Percentiles rank a stretch among this genome's conserved stretches.
phyloP scores from a whole-genome alignment of 2,888 invertebrate genomes.

The Sinelater perroti region DNA sequence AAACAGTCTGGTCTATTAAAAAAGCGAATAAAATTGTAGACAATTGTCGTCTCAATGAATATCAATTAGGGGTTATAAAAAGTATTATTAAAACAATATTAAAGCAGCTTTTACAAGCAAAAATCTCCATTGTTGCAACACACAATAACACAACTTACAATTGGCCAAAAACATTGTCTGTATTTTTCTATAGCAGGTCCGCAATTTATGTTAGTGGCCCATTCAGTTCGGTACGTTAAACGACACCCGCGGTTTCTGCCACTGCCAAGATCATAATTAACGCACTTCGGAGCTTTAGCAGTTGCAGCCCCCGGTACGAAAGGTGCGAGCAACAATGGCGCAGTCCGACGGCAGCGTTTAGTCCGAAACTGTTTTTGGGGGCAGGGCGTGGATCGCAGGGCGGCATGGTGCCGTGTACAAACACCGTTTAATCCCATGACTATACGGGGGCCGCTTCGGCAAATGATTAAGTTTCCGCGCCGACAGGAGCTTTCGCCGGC shows the following conservation, averaged over 20 bases:
- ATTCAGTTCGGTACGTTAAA: constrained; percentile 16
- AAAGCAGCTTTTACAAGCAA: too few species aligned
- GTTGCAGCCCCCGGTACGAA: constrained; percentile 43
- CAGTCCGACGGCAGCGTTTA: constrained; percentile 23
- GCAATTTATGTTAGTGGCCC: not conserved
- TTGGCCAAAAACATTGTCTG: constrained; percentile 4
- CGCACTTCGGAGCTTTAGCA: constrained; percentile 53
- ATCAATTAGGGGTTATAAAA: too few species aligned
- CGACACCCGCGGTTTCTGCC: constrained; percentile 50
- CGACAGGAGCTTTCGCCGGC: constrained; percentile 11
- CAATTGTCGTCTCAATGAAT: too few species aligned
- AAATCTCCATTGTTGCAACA: too few species aligned
- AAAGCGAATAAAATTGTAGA: too few species aligned
- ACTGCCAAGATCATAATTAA: constrained; percentile 53
- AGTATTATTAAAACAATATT: too few species aligned
- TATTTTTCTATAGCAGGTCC: not conserved
- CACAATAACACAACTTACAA: too few species aligned
- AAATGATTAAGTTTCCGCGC: constrained; percentile 29
- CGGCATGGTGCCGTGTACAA: constrained; percentile 41
- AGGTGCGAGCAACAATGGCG: constrained; percentile 35
- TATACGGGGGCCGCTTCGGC: constrained; percentile 23
- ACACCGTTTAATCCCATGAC: constrained; percentile 42
- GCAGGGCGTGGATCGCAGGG: constrained; percentile 31
- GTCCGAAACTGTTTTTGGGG: constrained; percentile 21
- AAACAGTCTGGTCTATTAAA: too few species aligned